phyloP scores from a whole-genome alignment of 2,797 vertebrate species.

The Nothura maculosa region DNA sequence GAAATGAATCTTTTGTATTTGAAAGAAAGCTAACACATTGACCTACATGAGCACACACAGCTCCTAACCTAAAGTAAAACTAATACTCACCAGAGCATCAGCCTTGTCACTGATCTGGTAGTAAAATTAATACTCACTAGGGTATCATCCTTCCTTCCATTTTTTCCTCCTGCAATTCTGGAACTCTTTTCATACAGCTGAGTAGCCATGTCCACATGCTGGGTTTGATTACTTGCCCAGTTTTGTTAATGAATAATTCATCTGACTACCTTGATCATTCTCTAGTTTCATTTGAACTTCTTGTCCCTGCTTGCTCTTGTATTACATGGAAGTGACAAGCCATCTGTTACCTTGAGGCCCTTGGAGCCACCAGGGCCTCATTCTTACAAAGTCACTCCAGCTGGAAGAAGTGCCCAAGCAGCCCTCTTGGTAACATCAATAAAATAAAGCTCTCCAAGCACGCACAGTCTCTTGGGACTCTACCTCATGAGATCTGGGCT shows the following conservation, averaged over 20 bases:
- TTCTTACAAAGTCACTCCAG: background rate
- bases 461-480: background rate
- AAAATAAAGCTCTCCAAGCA: background rate
- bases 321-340: constrained; percentile 49
- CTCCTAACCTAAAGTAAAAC: background rate
- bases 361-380: background rate
- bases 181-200: background rate
- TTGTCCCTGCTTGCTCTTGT: constrained; percentile 50
- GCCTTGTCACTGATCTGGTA: background rate
- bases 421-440: background rate
- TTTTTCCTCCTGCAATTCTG: background rate
- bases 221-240: constrained; percentile 47
- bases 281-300: constrained; percentile 37
- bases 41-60: background rate
- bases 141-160: background rate
- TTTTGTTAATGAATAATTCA: constrained; percentile 73
- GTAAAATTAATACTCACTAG: background rate
- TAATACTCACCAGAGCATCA: background rate
- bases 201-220: background rate
- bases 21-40: background rate
- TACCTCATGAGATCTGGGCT: background rate
- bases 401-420: constrained; percentile 15
- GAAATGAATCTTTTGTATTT: background rate
- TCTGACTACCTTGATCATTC: constrained; percentile 39
- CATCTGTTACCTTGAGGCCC: constrained; percentile 46